Base-by-base conservation (phyloP, 2,797 vertebrate species). In the Brachyalestes nurse region DNA sequence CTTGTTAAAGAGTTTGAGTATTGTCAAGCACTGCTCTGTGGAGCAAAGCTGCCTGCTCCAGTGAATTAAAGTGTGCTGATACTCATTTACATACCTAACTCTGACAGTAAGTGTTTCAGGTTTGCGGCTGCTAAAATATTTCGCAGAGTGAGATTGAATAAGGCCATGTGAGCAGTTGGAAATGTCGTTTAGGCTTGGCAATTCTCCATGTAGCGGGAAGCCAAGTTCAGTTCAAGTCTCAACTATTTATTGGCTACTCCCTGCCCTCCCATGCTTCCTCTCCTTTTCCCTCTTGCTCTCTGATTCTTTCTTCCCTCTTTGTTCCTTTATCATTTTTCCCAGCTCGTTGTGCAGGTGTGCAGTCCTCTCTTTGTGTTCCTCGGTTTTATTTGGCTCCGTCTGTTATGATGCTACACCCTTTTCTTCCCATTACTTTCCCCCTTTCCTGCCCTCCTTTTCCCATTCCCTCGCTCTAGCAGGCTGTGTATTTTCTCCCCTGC, bases 401-500 rank as follows among this genome's bases (percentile, higher is more conserved):
- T 72, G 34, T 82, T 55, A n/a, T 60, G 72, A 78, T 75, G 67
- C 60, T 76, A 55, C 16, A 49, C n/a, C 82, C 72, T 23, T 57
- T 77, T 72, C 28, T 45, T 78, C 53, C 70, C 51, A 21, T 79
- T 28, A 12, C 51, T 75, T 57, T 76, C 55, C 79, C 61, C 38
- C 71, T 84, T 71, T 78, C 61, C 83, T 83, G 81, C 81, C 21
- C 71, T 77, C 62, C 42, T 57, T 73, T 73, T 25, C 70, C 62
- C n/a, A 57, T 69, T 83, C 79, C 72, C 58, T 78, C 75, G 82
- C 73, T 83, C 80, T n/a, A 47, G 72, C 74, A 57, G 82, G 65
- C 80, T 75, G 74, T 77, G 45, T 75, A 75, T 70, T 28, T 73
- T 83, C 85, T 85, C 83, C 83, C 85, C 85, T 85, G 85, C 79